A percentile compares a stretch with the other conserved stretches of the same genome.
phyloP scores from a whole-genome alignment of 2,797 vertebrate genomes.

The Pseudocheirus occidentalis region DNA sequence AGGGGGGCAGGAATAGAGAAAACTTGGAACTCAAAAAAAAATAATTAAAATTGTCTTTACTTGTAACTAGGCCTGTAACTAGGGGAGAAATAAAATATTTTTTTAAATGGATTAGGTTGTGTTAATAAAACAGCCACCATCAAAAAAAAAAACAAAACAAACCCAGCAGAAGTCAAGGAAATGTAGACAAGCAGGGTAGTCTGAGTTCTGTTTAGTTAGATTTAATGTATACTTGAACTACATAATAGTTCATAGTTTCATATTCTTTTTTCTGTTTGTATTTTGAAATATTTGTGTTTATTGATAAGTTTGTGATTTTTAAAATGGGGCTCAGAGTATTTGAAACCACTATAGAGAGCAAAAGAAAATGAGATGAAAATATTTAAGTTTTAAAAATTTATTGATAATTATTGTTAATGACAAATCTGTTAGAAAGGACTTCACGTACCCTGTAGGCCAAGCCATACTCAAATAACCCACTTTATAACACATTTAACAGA shows the following conservation, averaged over 20 bases:
- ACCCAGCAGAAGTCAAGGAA: not conserved
- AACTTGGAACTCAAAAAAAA: no score
- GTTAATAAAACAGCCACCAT: not conserved
- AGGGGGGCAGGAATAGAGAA: no score
- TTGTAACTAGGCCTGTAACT: no score
- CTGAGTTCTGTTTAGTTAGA: not conserved
- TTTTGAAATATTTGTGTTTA: not conserved
- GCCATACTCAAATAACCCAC: not conserved
- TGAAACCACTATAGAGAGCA: not conserved
- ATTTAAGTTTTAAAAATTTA: no score
- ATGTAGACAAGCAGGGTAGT: not conserved
- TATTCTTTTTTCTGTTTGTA: not conserved
- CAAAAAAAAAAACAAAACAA: no score
- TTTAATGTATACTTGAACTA: not conserved
- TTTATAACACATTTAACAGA: constrained; percentile 24
- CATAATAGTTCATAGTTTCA: not conserved
- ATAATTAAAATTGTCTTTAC: no score
- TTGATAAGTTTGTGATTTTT: not conserved
- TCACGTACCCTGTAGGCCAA: not conserved
- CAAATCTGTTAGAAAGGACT: not conserved
- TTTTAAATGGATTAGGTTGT: not conserved
- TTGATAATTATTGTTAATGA: no score
- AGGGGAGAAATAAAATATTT: no score
- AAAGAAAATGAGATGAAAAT: not conserved
- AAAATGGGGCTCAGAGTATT: not conserved